phyloP scores from a whole-genome alignment of 2,113 vertebrate genomes.

The Galeopterus variegatus region DNA sequence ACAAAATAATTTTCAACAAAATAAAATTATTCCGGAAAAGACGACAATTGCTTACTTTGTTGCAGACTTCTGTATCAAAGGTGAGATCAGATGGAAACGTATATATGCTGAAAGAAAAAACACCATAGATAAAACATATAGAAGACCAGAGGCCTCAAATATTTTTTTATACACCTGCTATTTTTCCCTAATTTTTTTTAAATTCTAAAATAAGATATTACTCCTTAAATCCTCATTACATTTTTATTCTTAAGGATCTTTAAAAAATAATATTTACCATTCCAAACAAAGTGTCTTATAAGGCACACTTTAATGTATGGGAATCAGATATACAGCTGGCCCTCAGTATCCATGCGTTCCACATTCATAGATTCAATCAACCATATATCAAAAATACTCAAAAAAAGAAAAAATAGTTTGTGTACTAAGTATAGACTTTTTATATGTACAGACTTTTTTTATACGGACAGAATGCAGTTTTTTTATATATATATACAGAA shows the following conservation, averaged over 20 bases:
- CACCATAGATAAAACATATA: conserved; percentile 50
- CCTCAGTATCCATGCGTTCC: too few species aligned
- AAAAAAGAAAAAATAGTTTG: too few species aligned
- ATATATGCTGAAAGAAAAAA: conserved; percentile 92
- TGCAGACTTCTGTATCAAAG: conserved; percentile 95
- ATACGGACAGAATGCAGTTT: too few species aligned
- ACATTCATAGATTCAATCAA: too few species aligned
- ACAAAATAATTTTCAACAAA: conserved; percentile 47
- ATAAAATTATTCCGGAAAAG: conserved; percentile 36
- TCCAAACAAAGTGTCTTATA: conserved; percentile 26
- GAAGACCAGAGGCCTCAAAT: background rate
- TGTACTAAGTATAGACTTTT: too few species aligned
- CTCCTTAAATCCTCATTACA: conserved; percentile 36
- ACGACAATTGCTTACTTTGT: conserved; percentile 92
- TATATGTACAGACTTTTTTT: too few species aligned
- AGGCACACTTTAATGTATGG: background rate
- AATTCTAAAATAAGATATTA: conserved; percentile 68
- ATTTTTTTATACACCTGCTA: conserved; percentile 46
- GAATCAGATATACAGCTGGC: background rate
- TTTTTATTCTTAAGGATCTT: conserved; percentile 1
- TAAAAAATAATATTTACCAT: conserved; percentile 46
- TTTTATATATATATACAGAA: background rate
- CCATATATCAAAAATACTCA: too few species aligned
- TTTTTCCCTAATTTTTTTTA: background rate
- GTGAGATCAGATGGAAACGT: conserved; percentile 96